A percentile compares a stretch with the other conserved stretches of the same genome.
phyloP scores from a whole-genome alignment of 2,888 invertebrate species.

The Brenthis ino region DNA sequence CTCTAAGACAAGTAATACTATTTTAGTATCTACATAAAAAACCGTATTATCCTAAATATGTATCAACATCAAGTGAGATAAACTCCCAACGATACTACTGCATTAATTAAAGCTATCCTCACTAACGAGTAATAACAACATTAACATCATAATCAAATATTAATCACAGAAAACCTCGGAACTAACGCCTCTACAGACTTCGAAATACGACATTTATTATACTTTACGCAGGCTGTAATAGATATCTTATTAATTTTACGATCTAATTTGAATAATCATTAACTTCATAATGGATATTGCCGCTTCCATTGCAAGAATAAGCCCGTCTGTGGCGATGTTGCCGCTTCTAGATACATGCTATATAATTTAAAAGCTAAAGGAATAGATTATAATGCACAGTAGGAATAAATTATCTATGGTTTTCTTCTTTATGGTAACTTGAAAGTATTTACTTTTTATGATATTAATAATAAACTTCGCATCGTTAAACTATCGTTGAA shows the following conservation, averaged over 20 bases:
- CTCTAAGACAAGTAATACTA: not conserved
- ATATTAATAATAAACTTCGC: too few relatives aligned
- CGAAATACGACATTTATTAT: conserved; percentile 33
- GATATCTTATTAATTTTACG: conserved; percentile 39
- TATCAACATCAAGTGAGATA: not conserved
- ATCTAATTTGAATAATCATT: conserved; percentile 38
- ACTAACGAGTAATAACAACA: conserved; percentile 2
- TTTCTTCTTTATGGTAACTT: too few relatives aligned
- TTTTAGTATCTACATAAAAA: not conserved
- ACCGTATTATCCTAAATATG: not conserved
- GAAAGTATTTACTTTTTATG: too few relatives aligned
- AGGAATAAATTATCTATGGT: too few relatives aligned
- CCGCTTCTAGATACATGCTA: not conserved
- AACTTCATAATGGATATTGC: conserved; percentile 24
- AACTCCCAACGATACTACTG: not conserved
- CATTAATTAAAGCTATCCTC: conserved; percentile 4
- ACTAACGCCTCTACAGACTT: conserved; percentile 22
- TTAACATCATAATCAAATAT: conserved; percentile 21
- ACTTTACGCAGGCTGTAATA: conserved; percentile 28
- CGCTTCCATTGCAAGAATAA: conserved; percentile 15
- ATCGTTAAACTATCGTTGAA: too few relatives aligned
- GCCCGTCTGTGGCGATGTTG: conserved; percentile 7
- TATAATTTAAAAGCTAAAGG: not conserved
- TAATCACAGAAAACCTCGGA: conserved; percentile 14
- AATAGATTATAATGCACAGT: too few relatives aligned